phyloP scores from a whole-genome alignment of 2,888 invertebrate species.

The Plagodis dolabraria region DNA sequence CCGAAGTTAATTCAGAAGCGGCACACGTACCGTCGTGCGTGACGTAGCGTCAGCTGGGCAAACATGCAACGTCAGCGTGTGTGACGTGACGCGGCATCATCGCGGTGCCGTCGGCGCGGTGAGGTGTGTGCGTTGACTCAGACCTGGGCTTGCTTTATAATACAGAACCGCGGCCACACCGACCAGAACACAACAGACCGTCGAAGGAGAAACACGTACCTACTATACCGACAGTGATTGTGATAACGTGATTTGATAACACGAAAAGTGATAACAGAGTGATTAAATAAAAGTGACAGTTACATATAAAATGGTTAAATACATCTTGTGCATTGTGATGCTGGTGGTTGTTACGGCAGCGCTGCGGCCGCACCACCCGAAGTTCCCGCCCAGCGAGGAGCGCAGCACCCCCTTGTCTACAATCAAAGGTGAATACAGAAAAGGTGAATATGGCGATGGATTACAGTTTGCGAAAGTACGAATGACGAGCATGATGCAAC shows the following conservation, averaged over 20 bases:
- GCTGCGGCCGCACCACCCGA: slow-evolving; percentile 66
- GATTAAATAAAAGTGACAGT: slow-evolving; percentile 32
- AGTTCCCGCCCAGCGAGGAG: slow-evolving; percentile 59
- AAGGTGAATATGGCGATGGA: slow-evolving; percentile 54
- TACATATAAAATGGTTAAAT: slow-evolving; percentile 59
- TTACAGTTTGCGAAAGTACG: slow-evolving; percentile 10
- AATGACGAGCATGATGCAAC: slow-evolving; percentile 28
- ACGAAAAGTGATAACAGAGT: slow-evolving; percentile 43
- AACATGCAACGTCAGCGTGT: slow-evolving; percentile 40
- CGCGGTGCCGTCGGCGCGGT: slow-evolving; percentile 34
- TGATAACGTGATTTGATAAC: slow-evolving; percentile 30
- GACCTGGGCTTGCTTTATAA: slow-evolving; percentile 63
- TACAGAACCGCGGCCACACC: slow-evolving; percentile 54
- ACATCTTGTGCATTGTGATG: slow-evolving; percentile 62
- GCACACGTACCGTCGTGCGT: slow-evolving; percentile 40
- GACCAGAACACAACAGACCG: slow-evolving; percentile 67
- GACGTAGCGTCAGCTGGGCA: slow-evolving; percentile 59
- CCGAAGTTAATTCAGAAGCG: slow-evolving; percentile 28
- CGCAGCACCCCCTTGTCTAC: slow-evolving; percentile 38
- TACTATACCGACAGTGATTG: slow-evolving; percentile 28
- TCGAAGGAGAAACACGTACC: slow-evolving; percentile 65
- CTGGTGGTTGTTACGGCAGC: slow-evolving; percentile 57
- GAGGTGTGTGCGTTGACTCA: slow-evolving; percentile 55
- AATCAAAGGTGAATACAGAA: slow-evolving; percentile 53
- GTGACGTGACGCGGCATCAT: slow-evolving; percentile 47